Evolutionary conservation across 2,888 invertebrate genomes (phyloP), one percentile per base, ranked within the genome.

Genomic region (Patella caerulea): DNA sequence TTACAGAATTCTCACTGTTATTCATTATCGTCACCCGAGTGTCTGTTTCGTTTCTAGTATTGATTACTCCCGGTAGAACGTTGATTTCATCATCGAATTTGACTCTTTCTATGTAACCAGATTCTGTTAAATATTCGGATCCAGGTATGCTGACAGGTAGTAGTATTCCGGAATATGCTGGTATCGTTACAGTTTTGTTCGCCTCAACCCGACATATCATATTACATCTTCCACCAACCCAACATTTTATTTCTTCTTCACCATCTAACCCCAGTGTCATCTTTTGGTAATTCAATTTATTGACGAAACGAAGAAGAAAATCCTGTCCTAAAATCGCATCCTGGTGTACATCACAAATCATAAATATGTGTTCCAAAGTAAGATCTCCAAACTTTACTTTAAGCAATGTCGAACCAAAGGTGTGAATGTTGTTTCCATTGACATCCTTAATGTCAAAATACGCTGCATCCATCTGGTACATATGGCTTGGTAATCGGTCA

Each of bases 311-410:
- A 19, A 78, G 17, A 3, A 78, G 15, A 29, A 80, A 80, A 70
- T 78, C 78, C 70, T 80, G 80, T 11, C 80, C 80, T 52, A 71
- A 34, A 24, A 80, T 75, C 5, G 72, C 78, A 12, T 76, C 72
- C 45, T 73, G 71, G 52, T 54, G 52, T 4, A 76, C 75, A 65
- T 78, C 76, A 74, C 78, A 78, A 4, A 78, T 73, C 12, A 81
- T 72, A 12, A 74, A 52, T 19, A 2, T 24, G 9, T 65, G 65
- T 7, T 14, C 15, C 1, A 65, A 24, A 2, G 9, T 65, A 24
- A 65, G n/a, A 24, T 11, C 24, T n/a, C 24, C 65, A 12, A 65
- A 24, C n/a, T 65, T 19, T 24, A 65, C n/a, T 65, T 65, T 12
- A 19, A 65, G n/a, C 11, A 24, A 24, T 19, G 24, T 65, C 24